Conservation (phyloP, 1,140 invertebrate genomes). For the Dufourea novaeangliae region DNA sequence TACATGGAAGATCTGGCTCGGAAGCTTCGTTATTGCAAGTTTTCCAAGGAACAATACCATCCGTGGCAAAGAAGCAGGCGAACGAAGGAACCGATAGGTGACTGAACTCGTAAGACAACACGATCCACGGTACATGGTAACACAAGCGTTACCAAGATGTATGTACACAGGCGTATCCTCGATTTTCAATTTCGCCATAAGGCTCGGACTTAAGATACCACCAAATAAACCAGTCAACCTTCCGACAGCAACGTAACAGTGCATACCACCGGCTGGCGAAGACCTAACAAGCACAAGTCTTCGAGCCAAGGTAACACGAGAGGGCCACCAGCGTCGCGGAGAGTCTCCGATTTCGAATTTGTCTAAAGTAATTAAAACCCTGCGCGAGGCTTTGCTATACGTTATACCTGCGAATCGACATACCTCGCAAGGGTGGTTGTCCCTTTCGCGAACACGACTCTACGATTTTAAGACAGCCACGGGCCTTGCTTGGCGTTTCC, state of each 20-base stretch:
- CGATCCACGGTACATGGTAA: neutral
- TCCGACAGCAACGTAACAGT: constrained; percentile 37
- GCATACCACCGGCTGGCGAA: constrained; percentile 50
- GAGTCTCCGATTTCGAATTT: constrained; percentile 68
- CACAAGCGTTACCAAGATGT: constrained; percentile 10
- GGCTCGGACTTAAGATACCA: constrained; percentile 46
- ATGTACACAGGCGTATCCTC: constrained; percentile 19
- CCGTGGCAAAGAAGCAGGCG: neutral
- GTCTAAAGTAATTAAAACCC: constrained; percentile 68
- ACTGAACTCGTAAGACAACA: constrained; percentile 4
- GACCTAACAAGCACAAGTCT: constrained; percentile 58
- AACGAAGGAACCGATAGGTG: neutral
- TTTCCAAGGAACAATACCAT: neutral
- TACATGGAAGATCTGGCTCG: neutral
- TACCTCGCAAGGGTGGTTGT: constrained; percentile 37
- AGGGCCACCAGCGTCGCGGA: constrained; percentile 65
- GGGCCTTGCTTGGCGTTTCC: neutral
- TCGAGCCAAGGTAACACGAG: constrained; percentile 64
- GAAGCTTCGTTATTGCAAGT: neutral
- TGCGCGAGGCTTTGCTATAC: constrained; percentile 37
- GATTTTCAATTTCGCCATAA: constrained; percentile 47
- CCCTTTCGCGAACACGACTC: constrained; percentile 26
- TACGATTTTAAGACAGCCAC: constrained; percentile 16
- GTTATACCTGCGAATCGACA: constrained; percentile 44
- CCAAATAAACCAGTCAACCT: constrained; percentile 54